Conservation (phyloP, 2,888 invertebrate species). For the Perithous albicinctus region DNA sequence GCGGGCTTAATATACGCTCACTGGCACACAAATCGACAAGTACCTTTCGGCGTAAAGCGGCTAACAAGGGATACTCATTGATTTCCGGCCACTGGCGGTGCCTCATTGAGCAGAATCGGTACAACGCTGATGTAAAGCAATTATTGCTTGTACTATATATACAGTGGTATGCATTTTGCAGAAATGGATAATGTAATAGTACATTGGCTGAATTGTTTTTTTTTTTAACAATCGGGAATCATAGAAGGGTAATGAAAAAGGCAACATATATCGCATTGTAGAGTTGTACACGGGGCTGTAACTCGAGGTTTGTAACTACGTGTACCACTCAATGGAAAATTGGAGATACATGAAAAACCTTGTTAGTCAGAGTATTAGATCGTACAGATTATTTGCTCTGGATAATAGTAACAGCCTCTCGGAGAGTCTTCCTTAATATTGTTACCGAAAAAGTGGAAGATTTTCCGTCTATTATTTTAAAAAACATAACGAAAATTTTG, state of each 20-base stretch:
- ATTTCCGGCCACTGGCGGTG: slow-evolving; percentile 7
- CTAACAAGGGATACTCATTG: slow-evolving; percentile 65
- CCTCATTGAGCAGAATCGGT: not conserved
- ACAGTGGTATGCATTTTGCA: not conserved
- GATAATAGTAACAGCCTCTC: too few species aligned
- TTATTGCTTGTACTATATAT: not conserved
- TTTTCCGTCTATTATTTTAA: too few species aligned
- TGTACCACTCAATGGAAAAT: too few species aligned
- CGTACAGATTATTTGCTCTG: too few species aligned
- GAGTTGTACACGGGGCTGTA: not conserved
- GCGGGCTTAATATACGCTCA: slow-evolving; percentile 41
- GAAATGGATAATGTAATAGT: not conserved
- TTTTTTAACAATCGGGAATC: not conserved
- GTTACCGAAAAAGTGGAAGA: too few species aligned
- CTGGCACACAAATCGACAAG: slow-evolving; percentile 73
- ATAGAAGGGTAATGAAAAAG: not conserved
- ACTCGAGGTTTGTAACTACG: too few species aligned
- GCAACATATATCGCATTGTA: too few species aligned
- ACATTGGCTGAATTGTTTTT: not conserved
- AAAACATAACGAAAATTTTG: too few species aligned
- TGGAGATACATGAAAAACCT: too few species aligned
- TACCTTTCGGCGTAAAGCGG: slow-evolving; percentile 72
- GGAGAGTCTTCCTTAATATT: too few species aligned
- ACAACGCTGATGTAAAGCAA: not conserved
- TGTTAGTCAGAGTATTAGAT: too few species aligned